Percentiles rank a stretch among this genome's conserved stretches.
phyloP scores from a whole-genome alignment of 2,888 invertebrate genomes.

The Plagiodera versicolora region DNA sequence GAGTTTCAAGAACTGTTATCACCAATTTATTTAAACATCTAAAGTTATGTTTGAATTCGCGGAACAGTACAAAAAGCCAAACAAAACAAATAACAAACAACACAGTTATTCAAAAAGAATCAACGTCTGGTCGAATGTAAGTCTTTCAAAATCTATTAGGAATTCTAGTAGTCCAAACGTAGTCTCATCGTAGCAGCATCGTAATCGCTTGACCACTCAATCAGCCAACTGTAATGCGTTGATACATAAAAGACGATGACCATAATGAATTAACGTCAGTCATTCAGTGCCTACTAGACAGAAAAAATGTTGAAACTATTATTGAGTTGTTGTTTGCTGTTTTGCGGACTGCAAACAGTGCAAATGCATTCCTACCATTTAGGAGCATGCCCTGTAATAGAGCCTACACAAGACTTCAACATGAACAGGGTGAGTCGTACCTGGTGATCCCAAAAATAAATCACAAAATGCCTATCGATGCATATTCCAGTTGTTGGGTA shows the following conservation, averaged over 20 bases:
- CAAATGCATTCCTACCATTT: slow-evolving; percentile 69
- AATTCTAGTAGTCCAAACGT: not conserved
- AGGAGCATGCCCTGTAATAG: slow-evolving; percentile 73
- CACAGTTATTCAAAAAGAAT: not conserved
- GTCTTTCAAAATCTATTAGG: not conserved
- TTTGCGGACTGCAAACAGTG: slow-evolving; percentile 23
- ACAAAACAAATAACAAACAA: not conserved
- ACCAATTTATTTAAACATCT: no score
- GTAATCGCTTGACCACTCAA: not conserved
- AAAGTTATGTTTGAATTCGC: not conserved
- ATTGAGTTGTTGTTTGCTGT: slow-evolving; percentile 20
- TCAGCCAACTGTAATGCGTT: slow-evolving; percentile 16
- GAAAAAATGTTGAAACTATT: slow-evolving; percentile 15
- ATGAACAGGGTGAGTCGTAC: slow-evolving; percentile 67
- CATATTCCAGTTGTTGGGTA: slow-evolving; percentile 73
- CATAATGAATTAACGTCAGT: slow-evolving; percentile 1
- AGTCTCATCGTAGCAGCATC: not conserved
- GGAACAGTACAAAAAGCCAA: not conserved
- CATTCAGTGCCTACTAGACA: slow-evolving; percentile 1
- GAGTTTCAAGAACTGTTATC: no score
- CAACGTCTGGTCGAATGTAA: not conserved
- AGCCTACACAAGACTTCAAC: slow-evolving; percentile 72
- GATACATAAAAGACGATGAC: slow-evolving; percentile 13
- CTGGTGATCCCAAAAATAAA: not conserved
- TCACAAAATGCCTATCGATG: no score